Evolutionary conservation across 2,113 vertebrate genomes (phyloP), one percentile per base, ranked within the genome.

Genomic region (Cyanoramphus novaezelandiae): DNA sequence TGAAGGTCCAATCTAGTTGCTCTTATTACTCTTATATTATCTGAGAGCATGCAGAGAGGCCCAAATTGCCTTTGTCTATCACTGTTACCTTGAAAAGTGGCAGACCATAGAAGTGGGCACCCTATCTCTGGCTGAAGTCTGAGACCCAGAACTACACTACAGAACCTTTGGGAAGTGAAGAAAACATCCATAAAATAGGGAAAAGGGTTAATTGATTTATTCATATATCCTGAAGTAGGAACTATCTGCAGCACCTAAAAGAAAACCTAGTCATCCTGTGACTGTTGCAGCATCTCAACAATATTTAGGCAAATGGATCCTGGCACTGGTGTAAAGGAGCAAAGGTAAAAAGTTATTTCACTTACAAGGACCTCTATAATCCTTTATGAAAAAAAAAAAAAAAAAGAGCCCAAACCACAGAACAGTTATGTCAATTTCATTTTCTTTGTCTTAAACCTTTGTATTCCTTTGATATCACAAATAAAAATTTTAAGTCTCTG

Each of bases 261-360:
- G 92, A 76, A 90, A 75, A 94, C 23, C 46, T 33, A 88, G 64
- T 47, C 39, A 64, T 71, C 39, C 37, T 53, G 10, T 2, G 5
- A 53, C 74, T 75, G 50, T 37, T 83, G 74, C 52, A 84, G 82
- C 70, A 86, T 60, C 82, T 77, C 53, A 91, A 5, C 43, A 91
- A 29, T 35, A 65, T 21, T 29, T 31, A 79, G 74, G 81, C 47
- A 93, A 95, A 95, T 23, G 53, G 28, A 59, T 85, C 57, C 4
- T 78, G 88, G 82, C 88, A 97, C 92, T 81, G 96, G 95, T 92
- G 46, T 65, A 92, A 92, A 94, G 93, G 71, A 90, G 88, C 47
- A 44, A 97, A 98, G 97, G 94, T 96, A 97, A 98, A 90, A 96
- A 98, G 80, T 95, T 92, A 82, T 97, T 97, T 97, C 65, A 98